Conservation (phyloP, 2,113 vertebrate species). For the chimpanzee (Pan troglodytes) region NHGRI_mPanTro3-v2.1_pri NC_072398.2:139573001-139573500, state of each 20-base stretch:
- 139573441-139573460: conserved; percentile 8
- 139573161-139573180: neutral
- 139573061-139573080: neutral
- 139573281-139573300: neutral
- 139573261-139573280: neutral
- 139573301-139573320: neutral
- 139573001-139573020: neutral
- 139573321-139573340: neutral
- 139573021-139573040: neutral
- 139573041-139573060: neutral
- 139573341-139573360: neutral
- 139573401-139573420: neutral
- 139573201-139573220: neutral
- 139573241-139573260: neutral
- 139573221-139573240: neutral
- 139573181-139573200: neutral
- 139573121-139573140: neutral
- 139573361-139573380: neutral
- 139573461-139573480: conserved; percentile 72
- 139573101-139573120: neutral
- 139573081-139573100: neutral
- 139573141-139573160: neutral
- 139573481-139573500: conserved; percentile 48
- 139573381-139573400: neutral
- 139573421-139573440: neutral